A percentile compares a stretch with the other conserved stretches of the same genome.
These are phyloP conservation scores for Heliconius eleuchia DNA, from an alignment of 1,140 invertebrate species.

Conservation along the genomic window DNA sequence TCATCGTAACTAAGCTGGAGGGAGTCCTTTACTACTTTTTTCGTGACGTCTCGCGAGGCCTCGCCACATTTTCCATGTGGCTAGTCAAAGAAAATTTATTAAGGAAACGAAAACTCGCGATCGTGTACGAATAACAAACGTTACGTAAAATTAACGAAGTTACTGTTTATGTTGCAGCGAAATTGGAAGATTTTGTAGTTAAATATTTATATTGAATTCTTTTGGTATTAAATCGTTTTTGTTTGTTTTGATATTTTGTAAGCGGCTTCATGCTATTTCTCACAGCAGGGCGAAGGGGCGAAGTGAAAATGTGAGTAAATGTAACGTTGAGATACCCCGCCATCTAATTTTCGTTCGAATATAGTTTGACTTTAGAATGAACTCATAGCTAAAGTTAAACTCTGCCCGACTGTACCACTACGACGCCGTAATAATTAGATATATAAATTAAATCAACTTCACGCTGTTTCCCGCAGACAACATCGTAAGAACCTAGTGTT, in stretches of 20 bases:
- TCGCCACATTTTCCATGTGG: conserved; percentile 39
- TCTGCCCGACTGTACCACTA: too few relatives aligned
- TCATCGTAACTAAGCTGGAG: conserved; percentile 38
- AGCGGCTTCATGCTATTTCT: too few relatives aligned
- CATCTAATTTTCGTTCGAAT: too few relatives aligned
- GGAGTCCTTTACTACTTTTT: conserved; percentile 19
- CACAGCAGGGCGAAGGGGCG: too few relatives aligned
- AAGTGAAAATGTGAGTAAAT: too few relatives aligned
- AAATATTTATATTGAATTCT: not conserved
- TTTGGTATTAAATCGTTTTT: not conserved
- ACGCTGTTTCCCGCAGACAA: too few relatives aligned
- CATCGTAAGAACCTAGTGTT: too few relatives aligned
- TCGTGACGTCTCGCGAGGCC: conserved; percentile 31
- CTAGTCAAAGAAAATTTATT: conserved; percentile 43
- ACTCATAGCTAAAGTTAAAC: too few relatives aligned
- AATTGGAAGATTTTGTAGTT: not conserved
- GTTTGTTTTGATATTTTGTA: not conserved
- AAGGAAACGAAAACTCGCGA: conserved; percentile 20
- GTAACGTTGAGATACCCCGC: too few relatives aligned
- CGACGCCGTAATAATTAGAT: too few relatives aligned
- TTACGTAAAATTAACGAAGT: conserved; percentile 17
- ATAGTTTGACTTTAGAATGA: too few relatives aligned
- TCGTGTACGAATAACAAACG: conserved; percentile 24
- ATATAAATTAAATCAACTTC: too few relatives aligned
- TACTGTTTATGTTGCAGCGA: conserved; percentile 13